Base-by-base conservation (phyloP, 2,113 vertebrate species). In the Xiphophorus maculatus region DNA sequence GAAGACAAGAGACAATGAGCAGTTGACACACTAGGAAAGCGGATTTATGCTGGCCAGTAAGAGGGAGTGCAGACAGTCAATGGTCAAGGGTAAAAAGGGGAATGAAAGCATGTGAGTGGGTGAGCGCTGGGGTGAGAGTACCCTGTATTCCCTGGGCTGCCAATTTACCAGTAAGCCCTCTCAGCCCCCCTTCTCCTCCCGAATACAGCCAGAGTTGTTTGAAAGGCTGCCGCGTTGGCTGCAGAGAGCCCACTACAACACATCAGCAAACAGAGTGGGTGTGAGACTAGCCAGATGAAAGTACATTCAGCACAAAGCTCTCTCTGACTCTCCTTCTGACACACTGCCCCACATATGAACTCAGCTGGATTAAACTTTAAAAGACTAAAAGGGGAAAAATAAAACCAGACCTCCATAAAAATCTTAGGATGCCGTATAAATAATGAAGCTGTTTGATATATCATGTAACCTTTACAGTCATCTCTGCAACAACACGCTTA, bases 151-250 rank as follows among this genome's bases (percentile, higher is more conserved):
- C 92, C 93, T 82, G 77, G 87, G 87, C 93, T 93, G 87, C 90
- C 90, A 93, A 94, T 94, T 93, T 94, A 92, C 76, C 89, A 89
- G 89, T 82, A 90, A 91, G 85, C 85, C 88, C 87, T 90, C 84
- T 90, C 86, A 84, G 82, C 89, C 87, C 76, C 81, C 84, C 69
- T 17, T 81, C 80, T 1, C 33, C 33, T 7, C 42, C 44, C 44
- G 44, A 48, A 58, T 58, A 58, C 80, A 87, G 78, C 80, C 77
- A 73, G 90, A 22, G 72, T 71, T 76, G 77, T 90, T 91, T 90
- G 89, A 91, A 90, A 91, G 84, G 80, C 88, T 89, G 76, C 77
- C 66, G 85, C 87, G 76, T 74, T 85, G 86, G 90, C 89, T 92
- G 85, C 82, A 89, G 89, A 91, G 88, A 71, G 90, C 82, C 88